Evolutionary conservation across 2,888 invertebrate species (phyloP), one percentile per base, ranked within the genome.

Genomic region (Dilophus febrilis): DNA sequence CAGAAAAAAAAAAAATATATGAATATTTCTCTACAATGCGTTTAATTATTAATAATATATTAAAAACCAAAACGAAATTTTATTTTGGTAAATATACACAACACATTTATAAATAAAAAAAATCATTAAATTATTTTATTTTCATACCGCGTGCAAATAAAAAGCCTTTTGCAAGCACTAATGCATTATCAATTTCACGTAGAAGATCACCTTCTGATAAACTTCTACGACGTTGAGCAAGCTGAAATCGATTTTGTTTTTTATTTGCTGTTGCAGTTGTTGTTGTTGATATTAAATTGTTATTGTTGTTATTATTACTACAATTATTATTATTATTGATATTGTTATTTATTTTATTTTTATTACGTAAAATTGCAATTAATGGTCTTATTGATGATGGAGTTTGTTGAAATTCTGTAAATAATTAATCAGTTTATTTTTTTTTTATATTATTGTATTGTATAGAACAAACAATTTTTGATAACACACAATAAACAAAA

Each of bases 121-220:
- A 38, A 5, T 12, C 17, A 26, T 5, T 32, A 26, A 17, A 38
- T 13, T 28, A n/a, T n/a, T n/a, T n/a, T n/a, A n/a, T n/a, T 28
- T 30, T 42, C 48, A 44, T 51, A 62, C 61, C 61, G 52, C 56
- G 55, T 50, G 56, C 63, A 57, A 70, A 65, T 53, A 76, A 67
- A 63, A 76, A 76, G 54, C 75, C 75, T 56, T 65, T 71, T 50
- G 72, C 68, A 54, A 71, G 53, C 50, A 58, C 59, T 51, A 71
- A 64, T 48, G 68, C 67, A 46, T 64, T 65, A 63, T 75, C 74
- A 57, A 77, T 75, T 64, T 77, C 76, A 59, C 68, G 68, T 57
- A 77, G 67, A 47, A 77, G 64, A 56, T 62, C 62, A 47, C 56
- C 61, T 46, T 62, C 61, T 17, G 61, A 62, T 58, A 61, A 61